These are phyloP conservation scores for Copidosoma aretas DNA, from an alignment of 2,888 invertebrate genomes.

Conservation along the genomic window DNA sequence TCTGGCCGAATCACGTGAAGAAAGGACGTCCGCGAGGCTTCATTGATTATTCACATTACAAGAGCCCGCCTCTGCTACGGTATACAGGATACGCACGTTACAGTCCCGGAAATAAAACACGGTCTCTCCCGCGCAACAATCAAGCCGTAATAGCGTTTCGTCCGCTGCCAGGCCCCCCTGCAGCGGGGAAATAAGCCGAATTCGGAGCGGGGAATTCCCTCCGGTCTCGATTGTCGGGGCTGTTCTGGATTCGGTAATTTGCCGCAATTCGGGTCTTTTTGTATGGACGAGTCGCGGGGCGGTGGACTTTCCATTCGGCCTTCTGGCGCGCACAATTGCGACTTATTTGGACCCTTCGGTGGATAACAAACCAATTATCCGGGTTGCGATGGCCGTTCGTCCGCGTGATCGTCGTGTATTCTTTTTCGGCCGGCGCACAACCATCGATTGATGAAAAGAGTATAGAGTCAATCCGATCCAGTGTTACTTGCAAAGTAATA, in stretches of 20 bases:
- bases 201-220: constrained; percentile 30
- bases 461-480: no score
- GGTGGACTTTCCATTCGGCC: constrained; percentile 4
- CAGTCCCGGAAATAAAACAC: no score
- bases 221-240: constrained; percentile 15
- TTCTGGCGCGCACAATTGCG: background rate
- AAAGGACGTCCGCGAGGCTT: no score
- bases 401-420: no score
- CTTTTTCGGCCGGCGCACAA: no score
- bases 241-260: constrained; percentile 21
- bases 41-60: no score
- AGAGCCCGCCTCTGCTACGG: no score
- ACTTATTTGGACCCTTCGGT: background rate
- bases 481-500: no score
- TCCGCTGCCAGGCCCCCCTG: background rate
- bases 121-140: background rate
- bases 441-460: no score
- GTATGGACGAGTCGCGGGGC: background rate
- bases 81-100: no score
- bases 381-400: no score
- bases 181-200: constrained; percentile 13
- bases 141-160: background rate
- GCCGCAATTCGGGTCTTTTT: constrained; percentile 18
- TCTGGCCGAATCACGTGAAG: no score
- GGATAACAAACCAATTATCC: background rate